These are phyloP conservation scores for Spodoptera frugiperda DNA, from an alignment of 1,140 invertebrate genomes.

Conservation along the genomic window DNA sequence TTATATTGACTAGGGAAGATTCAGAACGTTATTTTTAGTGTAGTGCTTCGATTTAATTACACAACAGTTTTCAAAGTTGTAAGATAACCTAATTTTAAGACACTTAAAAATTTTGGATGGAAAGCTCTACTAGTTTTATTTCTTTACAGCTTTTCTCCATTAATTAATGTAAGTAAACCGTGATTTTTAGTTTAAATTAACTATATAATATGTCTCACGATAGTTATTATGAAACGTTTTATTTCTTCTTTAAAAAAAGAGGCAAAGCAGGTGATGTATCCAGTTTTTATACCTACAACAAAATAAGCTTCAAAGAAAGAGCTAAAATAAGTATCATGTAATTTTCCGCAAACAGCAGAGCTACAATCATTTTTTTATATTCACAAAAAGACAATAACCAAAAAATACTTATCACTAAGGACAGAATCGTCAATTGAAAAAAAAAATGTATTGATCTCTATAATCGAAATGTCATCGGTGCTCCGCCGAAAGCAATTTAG, in stretches of 20 bases:
- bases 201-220: too few species aligned
- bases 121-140: too few species aligned
- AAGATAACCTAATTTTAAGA: too few species aligned
- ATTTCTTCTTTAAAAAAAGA: too few species aligned
- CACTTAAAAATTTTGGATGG: too few species aligned
- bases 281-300: not conserved
- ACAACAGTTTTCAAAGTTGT: too few species aligned
- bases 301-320: not conserved
- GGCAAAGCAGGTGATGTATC: not conserved
- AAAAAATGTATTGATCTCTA: conserved; percentile 56
- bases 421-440: conserved; percentile 47
- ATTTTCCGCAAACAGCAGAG: conserved; percentile 13
- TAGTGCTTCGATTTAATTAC: too few species aligned
- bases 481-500: conserved; percentile 66
- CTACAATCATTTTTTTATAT: conserved; percentile 34
- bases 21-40: too few species aligned
- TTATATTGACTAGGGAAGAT: not conserved
- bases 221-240: too few species aligned
- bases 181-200: too few species aligned
- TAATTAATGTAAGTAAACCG: too few species aligned
- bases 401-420: conserved; percentile 47
- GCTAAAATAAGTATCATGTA: conserved; percentile 3
- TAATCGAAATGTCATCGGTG: conserved; percentile 72
- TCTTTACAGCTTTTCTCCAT: too few species aligned
- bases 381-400: conserved; percentile 33